These are phyloP conservation scores for Drosophila melanocephala DNA, from an alignment of 2,888 invertebrate species.

Conservation along the genomic window DNA sequence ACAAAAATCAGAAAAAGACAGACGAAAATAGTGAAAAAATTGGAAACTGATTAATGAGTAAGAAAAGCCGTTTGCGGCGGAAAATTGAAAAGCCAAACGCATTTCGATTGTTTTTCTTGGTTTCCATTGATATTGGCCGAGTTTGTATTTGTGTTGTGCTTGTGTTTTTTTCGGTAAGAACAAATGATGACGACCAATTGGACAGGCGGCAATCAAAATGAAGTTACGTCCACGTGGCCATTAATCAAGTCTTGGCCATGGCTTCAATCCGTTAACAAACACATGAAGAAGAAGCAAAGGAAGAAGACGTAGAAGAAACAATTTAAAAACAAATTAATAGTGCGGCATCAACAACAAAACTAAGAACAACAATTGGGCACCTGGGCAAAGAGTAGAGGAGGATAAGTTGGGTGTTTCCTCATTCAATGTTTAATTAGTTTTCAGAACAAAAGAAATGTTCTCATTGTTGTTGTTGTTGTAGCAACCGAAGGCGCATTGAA, in stretches of 20 bases:
- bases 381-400: slow-evolving; percentile 3
- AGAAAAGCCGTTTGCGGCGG: slow-evolving; percentile 38
- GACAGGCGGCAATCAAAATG: slow-evolving; percentile 79
- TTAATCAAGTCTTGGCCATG: slow-evolving; percentile 60
- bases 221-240: slow-evolving; percentile 74
- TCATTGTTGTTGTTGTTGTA: slow-evolving; percentile 22
- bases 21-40: slow-evolving; percentile 6
- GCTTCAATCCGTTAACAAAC: slow-evolving; percentile 24
- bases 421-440: slow-evolving; percentile 76
- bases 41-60: slow-evolving; percentile 59
- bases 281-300: slow-evolving; percentile 21
- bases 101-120: slow-evolving; percentile 31
- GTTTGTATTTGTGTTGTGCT: slow-evolving; percentile 38
- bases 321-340: slow-evolving; percentile 79
- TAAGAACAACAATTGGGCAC: slow-evolving; percentile 8
- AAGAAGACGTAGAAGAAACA: slow-evolving; percentile 42
- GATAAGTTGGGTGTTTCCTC: slow-evolving; percentile 25
- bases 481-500: slow-evolving; percentile 49
- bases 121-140: slow-evolving; percentile 55
- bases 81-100: slow-evolving; percentile 75
- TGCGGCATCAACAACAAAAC: slow-evolving; percentile 21
- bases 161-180: slow-evolving; percentile 38
- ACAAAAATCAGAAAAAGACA: slow-evolving; percentile 14
- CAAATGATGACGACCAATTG: slow-evolving; percentile 77
- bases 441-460: slow-evolving; percentile 52